phyloP scores from a whole-genome alignment of 2,797 vertebrate genomes.

The Poecilia picta region DNA sequence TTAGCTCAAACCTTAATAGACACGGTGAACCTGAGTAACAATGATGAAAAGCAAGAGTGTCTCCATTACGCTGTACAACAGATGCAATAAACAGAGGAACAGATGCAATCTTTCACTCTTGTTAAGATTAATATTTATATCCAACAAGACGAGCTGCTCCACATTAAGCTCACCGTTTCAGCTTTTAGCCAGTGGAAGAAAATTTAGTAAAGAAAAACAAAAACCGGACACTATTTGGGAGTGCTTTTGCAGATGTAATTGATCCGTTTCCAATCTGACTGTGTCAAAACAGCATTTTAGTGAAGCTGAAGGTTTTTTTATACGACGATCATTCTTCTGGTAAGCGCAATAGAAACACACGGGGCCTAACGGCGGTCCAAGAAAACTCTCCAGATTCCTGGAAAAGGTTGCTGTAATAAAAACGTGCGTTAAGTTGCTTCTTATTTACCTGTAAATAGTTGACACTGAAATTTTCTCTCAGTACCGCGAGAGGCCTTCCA shows the following conservation, averaged over 20 bases:
- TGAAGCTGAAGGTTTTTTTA: neutral
- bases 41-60: neutral
- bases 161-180: neutral
- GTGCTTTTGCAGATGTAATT: neutral
- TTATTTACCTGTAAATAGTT: neutral
- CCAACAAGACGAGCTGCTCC: neutral
- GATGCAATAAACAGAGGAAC: neutral
- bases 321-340: neutral
- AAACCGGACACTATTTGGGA: neutral
- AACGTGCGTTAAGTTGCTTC: neutral
- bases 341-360: neutral
- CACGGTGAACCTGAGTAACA: constrained; percentile 2
- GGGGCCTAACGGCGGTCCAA: neutral
- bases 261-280: neutral
- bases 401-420: neutral
- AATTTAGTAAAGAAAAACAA: neutral
- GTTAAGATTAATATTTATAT: neutral
- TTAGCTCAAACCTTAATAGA: constrained; percentile 3
- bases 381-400: neutral
- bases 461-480: neutral
- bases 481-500: neutral
- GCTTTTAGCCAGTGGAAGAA: neutral
- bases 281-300: neutral
- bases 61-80: neutral
- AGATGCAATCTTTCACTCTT: neutral